Base-by-base conservation (phyloP, 2,113 vertebrate genomes). In the Pitta sordida region DNA sequence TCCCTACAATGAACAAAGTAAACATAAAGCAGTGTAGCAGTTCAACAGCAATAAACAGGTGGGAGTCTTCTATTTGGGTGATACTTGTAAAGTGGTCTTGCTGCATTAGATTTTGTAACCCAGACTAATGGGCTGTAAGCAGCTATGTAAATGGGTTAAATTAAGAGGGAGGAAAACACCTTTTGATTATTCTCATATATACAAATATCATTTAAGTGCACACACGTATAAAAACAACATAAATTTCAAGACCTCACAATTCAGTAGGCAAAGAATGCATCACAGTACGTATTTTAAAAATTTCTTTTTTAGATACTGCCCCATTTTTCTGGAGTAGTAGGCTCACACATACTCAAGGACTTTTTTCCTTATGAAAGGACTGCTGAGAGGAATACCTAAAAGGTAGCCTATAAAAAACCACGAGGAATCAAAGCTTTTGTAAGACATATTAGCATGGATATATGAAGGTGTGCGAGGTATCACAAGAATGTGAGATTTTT, bases 71-170 rank as follows among this genome's bases (percentile, higher is more conserved):
- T 67, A n/a, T 86, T 88, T 63, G 49, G 62, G 46, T 76, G 76
- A 65, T 80, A 77, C 59, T 83, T 96, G 52, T 63, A 39, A 88
- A 94, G 67, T 29, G 52, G 64, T 84, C 78, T 92, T 95, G 82
- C 86, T 93, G 92, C 86, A 91, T 91, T 90, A 88, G 83, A 77
- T 88, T 91, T 86, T 90, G 83, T 83, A 95, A 95, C 92, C 79
- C 24, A 70, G 67, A 48, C 59, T 88, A 93, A 91, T 68, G 79
- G 63, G 23, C 79, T 88, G 49, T 83, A 86, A 83, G 73, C 39
- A 81, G 83, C 76, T 81, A 44, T 34, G 59, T 63, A 92, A 95
- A 83, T 68, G 52, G 77, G 24, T 65, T 70, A 85, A 90, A 93
- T 88, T 91, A 83, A 78, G 76, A 85, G 73, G 73, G 68, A 94